These are phyloP conservation scores for Tragelaphus buxtoni DNA, from an alignment of 2,113 vertebrate genomes.

Conservation along the genomic window DNA sequence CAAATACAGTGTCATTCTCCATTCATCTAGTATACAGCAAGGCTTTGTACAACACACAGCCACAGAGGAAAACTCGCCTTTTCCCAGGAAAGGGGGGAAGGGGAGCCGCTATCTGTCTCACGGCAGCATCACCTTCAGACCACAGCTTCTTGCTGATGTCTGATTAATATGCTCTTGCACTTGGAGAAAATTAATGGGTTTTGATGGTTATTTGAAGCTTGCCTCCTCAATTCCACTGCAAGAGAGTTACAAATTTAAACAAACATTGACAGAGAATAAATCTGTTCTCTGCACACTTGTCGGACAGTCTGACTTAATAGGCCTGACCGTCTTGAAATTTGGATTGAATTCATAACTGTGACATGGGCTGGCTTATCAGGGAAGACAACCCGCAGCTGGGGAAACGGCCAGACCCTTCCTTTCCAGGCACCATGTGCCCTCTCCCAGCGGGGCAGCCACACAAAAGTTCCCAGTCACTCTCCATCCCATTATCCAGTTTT, in stretches of 20 bases:
- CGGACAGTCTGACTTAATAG: conserved; percentile 19
- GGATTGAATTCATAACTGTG: background rate
- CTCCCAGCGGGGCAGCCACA: fast-evolving
- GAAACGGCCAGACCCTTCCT: background rate
- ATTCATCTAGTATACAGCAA: background rate
- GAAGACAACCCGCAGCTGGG: background rate
- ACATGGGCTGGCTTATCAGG: background rate
- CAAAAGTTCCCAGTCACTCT: background rate
- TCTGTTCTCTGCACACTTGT: background rate
- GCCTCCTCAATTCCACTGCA: conserved; percentile 39
- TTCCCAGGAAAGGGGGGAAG: background rate
- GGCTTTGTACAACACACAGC: background rate
- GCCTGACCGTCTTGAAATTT: conserved; percentile 30
- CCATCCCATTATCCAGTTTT: background rate
- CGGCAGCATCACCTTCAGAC: background rate
- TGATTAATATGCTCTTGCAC: conserved; percentile 55
- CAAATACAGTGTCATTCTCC: background rate
- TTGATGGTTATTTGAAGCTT: conserved; percentile 57
- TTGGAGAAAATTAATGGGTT: conserved; percentile 59
- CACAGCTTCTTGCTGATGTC: conserved; percentile 10
- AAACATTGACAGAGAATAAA: conserved; percentile 50
- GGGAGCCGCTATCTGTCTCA: background rate
- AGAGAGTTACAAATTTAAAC: conserved; percentile 63
- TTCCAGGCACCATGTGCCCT: fast-evolving
- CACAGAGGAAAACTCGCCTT: conserved; percentile 8